phyloP scores from a whole-genome alignment of 2,797 vertebrate species.

The Acridotheres tristis region DNA sequence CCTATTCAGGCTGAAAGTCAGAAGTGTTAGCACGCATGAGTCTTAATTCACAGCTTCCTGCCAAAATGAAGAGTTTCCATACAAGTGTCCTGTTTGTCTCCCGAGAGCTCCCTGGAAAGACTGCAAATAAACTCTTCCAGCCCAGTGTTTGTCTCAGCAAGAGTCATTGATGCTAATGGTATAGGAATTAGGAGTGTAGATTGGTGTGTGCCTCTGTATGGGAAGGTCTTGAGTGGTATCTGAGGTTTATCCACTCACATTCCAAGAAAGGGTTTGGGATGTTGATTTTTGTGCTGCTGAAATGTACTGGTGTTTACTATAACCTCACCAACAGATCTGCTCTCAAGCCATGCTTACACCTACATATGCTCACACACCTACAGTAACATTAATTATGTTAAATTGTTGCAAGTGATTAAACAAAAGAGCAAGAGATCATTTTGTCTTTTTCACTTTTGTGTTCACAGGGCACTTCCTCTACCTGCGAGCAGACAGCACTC shows the following conservation, averaged over 20 bases:
- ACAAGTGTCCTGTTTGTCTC: not conserved
- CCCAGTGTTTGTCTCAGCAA: not conserved
- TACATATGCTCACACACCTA: not conserved
- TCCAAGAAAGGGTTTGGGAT: not conserved
- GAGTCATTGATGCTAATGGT: not conserved
- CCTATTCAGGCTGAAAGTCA: not conserved
- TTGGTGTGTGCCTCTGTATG: not conserved
- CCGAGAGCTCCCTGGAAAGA: not conserved
- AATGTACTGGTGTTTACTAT: not conserved
- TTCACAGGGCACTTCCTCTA: constrained; percentile 85
- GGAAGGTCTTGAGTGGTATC: not conserved
- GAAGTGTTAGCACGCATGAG: not conserved
- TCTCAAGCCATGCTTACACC: not conserved
- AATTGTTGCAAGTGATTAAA: not conserved
- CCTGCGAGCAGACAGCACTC: constrained; percentile 74
- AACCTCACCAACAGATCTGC: not conserved
- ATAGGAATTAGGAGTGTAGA: not conserved
- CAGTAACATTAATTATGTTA: not conserved
- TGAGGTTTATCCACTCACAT: not conserved
- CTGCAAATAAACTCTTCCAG: not conserved
- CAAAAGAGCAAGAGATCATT: not conserved
- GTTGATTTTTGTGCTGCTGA: not conserved
- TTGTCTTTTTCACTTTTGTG: not conserved
- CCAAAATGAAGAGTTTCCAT: not conserved
- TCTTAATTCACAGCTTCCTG: not conserved